These are phyloP conservation scores for Chelonoidis abingdonii DNA, from an alignment of 2,113 vertebrate species.

Conservation along the genomic window DNA sequence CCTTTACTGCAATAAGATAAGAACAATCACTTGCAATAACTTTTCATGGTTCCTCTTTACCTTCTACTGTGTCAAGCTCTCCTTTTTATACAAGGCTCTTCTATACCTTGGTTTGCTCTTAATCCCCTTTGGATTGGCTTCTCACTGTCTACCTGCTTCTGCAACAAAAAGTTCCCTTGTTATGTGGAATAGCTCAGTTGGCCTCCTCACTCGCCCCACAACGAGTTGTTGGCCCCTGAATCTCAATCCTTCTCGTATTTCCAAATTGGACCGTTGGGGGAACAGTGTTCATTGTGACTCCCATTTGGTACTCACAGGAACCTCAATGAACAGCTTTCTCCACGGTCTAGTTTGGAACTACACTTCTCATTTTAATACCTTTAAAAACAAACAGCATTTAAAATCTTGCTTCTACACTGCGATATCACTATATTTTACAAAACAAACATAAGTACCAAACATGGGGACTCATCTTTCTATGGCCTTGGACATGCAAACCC, in stretches of 20 bases:
- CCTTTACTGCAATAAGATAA: accelerated
- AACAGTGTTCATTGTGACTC: neutral
- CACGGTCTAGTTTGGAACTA: neutral
- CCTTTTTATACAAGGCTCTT: neutral
- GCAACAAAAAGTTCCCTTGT: conserved; percentile 27
- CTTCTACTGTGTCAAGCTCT: neutral
- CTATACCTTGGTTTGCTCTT: neutral
- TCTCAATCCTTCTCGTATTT: neutral
- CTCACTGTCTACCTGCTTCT: neutral
- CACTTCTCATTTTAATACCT: neutral
- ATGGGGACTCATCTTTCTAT: neutral
- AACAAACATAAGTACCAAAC: neutral
- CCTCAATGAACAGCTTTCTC: neutral
- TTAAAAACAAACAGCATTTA: neutral
- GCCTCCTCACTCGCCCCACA: neutral
- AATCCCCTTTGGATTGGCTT: neutral
- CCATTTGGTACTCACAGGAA: neutral
- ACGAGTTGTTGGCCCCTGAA: neutral
- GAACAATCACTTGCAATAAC: neutral
- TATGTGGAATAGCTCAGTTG: neutral
- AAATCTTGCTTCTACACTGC: neutral
- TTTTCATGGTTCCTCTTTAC: neutral
- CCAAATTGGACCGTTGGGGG: neutral
- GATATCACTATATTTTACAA: neutral
- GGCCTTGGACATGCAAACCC: neutral